Evolutionary conservation across 64 coral and sea anemone genomes (phyloP), one percentile per base, ranked within the genome.

Genomic region (Pachyseris speciosa): DNA sequence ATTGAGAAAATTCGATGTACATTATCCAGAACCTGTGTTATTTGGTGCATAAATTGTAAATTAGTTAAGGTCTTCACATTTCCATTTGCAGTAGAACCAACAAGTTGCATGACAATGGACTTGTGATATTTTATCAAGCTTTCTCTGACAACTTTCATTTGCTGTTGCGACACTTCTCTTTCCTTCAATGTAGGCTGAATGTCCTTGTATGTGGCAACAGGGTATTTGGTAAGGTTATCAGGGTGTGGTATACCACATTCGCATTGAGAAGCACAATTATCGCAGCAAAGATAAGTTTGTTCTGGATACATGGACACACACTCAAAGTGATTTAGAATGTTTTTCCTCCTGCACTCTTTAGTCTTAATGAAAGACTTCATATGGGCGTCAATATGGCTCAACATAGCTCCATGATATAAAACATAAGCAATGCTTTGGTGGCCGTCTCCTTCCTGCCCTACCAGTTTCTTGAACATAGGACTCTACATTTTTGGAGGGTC

Each of bases 381-480:
- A 27, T 80, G 43, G 17, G 9, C 17, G 43, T 92, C 55, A 50
- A 85, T 39, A 76, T 86, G 80, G 32, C 7, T 86, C 40, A 92
- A 44, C 20, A 87, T 36, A 12, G 68, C n/a, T 57, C 91, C 63
- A 93, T 93, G 52, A 44, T 87, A 93, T 4, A 93, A 61, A 68
- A 86, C 5, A 80, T 80, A 91, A 11, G 60, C 59, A 52, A 55
- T 22, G 16, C 91, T 93, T 72, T 91, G 49, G 12, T 1, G 9
- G 7, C 78, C 67, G 61, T 91, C 79, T 34, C n/a, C 89, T 91
- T 34, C 89, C 89, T 44, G 83, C 83, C 16, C 92, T 61, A 50
- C 86, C 84, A 17, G 91, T 93, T 79, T 93, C 91, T 79, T 87
- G 83, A 4, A 93, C 61, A 87, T 93, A 87, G 36, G 83, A 50